phyloP scores from a whole-genome alignment of 2,113 vertebrate genomes.

The Rhadina sibilatrix region DNA sequence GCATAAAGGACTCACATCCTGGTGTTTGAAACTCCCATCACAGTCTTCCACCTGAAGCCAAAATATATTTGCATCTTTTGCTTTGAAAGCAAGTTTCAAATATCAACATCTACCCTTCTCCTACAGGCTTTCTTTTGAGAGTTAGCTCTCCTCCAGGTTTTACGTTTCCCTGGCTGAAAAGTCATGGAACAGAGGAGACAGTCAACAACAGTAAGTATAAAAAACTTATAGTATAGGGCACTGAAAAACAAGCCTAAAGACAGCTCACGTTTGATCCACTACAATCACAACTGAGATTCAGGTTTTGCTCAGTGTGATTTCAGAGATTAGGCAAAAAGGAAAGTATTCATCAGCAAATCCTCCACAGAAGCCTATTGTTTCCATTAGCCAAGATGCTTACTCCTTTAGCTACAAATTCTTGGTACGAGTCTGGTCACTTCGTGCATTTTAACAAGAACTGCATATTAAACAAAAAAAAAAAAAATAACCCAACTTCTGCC shows the following conservation, averaged over 20 bases:
- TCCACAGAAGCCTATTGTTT: not conserved
- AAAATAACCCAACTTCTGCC: not conserved
- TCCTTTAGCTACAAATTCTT: not conserved
- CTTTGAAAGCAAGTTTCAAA: not conserved
- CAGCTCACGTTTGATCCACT: not conserved
- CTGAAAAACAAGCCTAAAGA: not conserved
- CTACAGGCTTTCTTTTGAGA: not conserved
- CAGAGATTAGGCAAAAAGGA: not conserved
- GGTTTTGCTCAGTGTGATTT: not conserved
- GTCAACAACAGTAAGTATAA: not conserved
- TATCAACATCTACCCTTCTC: not conserved
- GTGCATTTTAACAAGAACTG: not conserved
- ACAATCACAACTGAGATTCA: not conserved
- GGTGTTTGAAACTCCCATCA: not conserved
- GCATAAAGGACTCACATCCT: not conserved
- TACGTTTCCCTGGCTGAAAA: not conserved
- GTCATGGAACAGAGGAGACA: not conserved
- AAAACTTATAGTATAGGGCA: not conserved
- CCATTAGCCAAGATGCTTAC: not conserved
- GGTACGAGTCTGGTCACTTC: not conserved
- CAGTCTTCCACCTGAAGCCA: not conserved
- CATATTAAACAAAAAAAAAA: not conserved
- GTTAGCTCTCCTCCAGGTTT: not conserved
- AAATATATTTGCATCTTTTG: not conserved
- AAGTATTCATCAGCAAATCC: not conserved